These are phyloP conservation scores for Megalops atlanticus DNA, from an alignment of 2,113 vertebrate species.

Conservation along the genomic window DNA sequence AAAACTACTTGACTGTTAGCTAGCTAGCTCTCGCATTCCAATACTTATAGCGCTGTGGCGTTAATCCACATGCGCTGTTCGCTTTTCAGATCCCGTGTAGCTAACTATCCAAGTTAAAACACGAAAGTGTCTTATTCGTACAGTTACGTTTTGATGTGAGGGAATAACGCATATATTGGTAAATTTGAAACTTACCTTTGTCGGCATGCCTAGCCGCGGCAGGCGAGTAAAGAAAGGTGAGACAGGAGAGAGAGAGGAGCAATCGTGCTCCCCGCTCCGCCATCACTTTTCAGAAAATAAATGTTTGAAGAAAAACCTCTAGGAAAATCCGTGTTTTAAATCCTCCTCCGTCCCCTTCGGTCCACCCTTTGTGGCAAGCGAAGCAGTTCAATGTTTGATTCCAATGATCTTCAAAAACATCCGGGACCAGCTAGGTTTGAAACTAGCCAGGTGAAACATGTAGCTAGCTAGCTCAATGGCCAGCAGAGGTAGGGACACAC, in stretches of 20 bases:
- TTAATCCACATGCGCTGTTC: neutral
- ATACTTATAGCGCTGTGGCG: neutral
- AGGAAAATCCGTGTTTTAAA: slow-evolving; percentile 52
- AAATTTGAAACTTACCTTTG: slow-evolving; percentile 66
- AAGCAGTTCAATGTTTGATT: slow-evolving; percentile 62
- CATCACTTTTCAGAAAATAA: slow-evolving; percentile 74
- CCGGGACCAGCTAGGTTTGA: slow-evolving; percentile 61
- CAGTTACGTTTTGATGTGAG: neutral
- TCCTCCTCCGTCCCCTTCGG: slow-evolving; percentile 50
- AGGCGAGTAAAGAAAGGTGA: slow-evolving; percentile 66
- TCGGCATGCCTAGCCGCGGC: slow-evolving; percentile 66
- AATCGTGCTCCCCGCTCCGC: slow-evolving; percentile 77
- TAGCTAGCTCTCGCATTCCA: slow-evolving; percentile 8
- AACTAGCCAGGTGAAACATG: slow-evolving; percentile 65
- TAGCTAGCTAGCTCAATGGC: slow-evolving; percentile 45
- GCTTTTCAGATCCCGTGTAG: neutral
- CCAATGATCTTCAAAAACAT: slow-evolving; percentile 54
- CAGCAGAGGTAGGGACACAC: slow-evolving; percentile 26
- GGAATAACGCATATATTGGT: neutral
- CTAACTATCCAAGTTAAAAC: neutral
- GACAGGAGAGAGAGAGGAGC: slow-evolving; percentile 76
- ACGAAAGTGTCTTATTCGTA: neutral
- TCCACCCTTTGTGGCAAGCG: slow-evolving; percentile 28
- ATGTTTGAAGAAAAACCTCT: slow-evolving; percentile 62
- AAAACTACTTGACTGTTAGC: neutral